phyloP scores from a whole-genome alignment of 2,797 vertebrate species.

The Octomys mimax region DNA sequence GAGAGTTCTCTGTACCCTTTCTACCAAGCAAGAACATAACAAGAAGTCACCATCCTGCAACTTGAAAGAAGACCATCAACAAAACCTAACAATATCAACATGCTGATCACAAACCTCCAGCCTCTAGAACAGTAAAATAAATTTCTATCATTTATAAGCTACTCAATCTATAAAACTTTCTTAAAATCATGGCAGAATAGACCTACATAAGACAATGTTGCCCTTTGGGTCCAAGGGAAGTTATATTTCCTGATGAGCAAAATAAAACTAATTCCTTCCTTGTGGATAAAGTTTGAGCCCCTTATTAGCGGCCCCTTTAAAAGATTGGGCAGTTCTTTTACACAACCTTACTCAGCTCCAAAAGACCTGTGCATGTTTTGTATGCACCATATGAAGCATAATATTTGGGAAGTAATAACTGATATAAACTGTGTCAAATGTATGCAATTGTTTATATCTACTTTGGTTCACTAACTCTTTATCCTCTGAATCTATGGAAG shows the following conservation, averaged over 20 bases:
- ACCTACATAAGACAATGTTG: not conserved
- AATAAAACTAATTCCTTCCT: conserved; percentile 22
- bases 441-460: not conserved
- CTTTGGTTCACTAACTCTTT: not conserved
- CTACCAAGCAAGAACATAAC: not conserved
- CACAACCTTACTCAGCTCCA: not conserved
- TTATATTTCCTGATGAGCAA: not conserved
- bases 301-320: not conserved
- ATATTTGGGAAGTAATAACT: not conserved
- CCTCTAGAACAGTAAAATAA: not conserved
- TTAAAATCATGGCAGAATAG: not conserved
- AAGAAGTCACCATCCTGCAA: not conserved
- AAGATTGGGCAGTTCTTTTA: not conserved
- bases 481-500: not conserved
- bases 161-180: not conserved
- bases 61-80: not conserved
- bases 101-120: not conserved
- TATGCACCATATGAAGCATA: not conserved
- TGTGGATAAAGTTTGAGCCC: not conserved
- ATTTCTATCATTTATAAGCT: not conserved
- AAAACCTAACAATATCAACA: not conserved
- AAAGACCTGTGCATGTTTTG: not conserved
- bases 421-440: not conserved
- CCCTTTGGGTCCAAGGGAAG: not conserved
- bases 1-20: not conserved